Base-by-base conservation (phyloP, 2,888 invertebrate genomes). In the Toxonevra muliebris region DNA sequence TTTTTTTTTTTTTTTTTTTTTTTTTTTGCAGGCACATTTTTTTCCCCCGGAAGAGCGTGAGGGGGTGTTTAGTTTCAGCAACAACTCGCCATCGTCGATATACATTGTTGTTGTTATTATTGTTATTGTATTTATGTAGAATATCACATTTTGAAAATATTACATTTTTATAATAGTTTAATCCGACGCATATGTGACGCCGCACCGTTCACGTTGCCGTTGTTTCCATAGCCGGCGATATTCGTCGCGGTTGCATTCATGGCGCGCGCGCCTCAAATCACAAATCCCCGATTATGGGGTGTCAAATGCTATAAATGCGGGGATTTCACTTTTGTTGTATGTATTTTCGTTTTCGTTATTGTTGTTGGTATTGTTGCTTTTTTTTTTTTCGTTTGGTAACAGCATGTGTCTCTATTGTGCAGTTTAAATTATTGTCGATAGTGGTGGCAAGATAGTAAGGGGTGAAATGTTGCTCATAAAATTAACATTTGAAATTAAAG, bases 161-260 rank as follows among this genome's bases (percentile, higher is more conserved):
- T 79, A 79, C 75, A 81, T 77, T 80, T 81, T 76, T 76, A 75
- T 79, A 83, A 80, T 79, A 78, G 80, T 80, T 82, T 83, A 82
- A 82, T 82, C 82, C 78, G 75, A 76, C 75, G 78, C 82, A 79
- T 80, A 82, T 80, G 81, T 75, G 79, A 75, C 77, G 76, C 74
- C 74, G 76, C 57, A 42, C 55, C 61, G 45, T 57, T n/a, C 54
- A n/a, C n/a, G 15, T 15, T 20, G n/a, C 15, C 40, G 15, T 41
- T 15, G 15, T n/a, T 12, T 19, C 43, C 13, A 11, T 55, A 7
- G 9, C 12, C n/a, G 41, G n/a, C 48, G 54, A 9, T 42, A 19
- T 13, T n/a, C n/a, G 10, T 11, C 30, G 58, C 52, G 40, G 41
- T n/a, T 40, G 4, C 19, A 13, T 52, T 15, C 11, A 13, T 17